These are phyloP conservation scores for Pao palembangensis DNA, from an alignment of 2,113 vertebrate genomes.

Conservation along the genomic window DNA sequence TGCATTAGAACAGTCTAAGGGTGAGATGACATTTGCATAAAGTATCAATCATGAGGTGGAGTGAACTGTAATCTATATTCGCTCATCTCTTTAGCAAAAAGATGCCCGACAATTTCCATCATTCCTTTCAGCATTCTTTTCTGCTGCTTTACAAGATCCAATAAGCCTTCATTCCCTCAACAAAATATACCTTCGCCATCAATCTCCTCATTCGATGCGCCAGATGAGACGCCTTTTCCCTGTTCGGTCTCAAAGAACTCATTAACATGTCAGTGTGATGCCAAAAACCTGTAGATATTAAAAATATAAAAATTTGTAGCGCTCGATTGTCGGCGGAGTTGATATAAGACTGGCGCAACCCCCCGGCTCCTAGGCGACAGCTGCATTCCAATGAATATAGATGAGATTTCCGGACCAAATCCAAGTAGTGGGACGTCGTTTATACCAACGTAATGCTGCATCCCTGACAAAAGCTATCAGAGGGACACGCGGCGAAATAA, in stretches of 20 bases:
- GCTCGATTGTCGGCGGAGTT: conserved; percentile 4
- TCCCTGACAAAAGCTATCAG: conserved; percentile 36
- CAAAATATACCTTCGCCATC: neutral
- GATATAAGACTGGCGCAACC: conserved; percentile 39
- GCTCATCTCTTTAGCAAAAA: neutral
- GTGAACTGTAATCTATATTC: neutral
- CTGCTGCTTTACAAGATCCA: neutral
- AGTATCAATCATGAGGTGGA: no score
- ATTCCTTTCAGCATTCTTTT: neutral
- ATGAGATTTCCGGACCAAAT: conserved; percentile 53
- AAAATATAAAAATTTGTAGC: conserved; percentile 4
- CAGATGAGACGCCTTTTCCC: conserved; percentile 15
- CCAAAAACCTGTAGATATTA: conserved; percentile 19
- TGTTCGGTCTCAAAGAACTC: conserved; percentile 1
- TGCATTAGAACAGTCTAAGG: no score
- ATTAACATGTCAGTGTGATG: conserved; percentile 28
- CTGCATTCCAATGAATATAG: conserved; percentile 62
- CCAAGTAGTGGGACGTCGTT: conserved; percentile 40
- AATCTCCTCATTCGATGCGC: conserved; percentile 21
- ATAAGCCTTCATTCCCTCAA: conserved; percentile 6
- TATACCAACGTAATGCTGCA: conserved; percentile 29
- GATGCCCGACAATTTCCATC: neutral
- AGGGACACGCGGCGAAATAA: conserved; percentile 22
- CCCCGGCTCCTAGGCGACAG: conserved; percentile 23
- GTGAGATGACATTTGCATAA: no score